Conservation (phyloP, 2,113 vertebrate species). For the Neolamprologus ventralis region DNA sequence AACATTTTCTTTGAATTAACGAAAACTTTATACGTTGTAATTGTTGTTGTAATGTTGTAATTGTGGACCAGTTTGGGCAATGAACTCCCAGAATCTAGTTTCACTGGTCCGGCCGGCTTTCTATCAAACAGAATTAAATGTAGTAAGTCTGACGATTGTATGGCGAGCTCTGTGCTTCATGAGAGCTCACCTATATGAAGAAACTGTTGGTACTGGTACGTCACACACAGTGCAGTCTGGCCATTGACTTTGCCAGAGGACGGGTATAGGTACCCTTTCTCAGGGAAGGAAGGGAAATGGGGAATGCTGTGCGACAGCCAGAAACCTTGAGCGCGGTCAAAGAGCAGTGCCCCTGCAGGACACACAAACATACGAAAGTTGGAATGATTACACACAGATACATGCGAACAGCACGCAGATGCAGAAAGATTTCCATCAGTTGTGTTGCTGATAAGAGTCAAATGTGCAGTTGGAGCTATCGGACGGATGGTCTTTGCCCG, state of each 20-base stretch:
- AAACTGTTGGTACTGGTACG: slow-evolving; percentile 78
- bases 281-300: slow-evolving; percentile 79
- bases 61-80: neutral
- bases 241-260: slow-evolving; percentile 73
- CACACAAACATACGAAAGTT: neutral
- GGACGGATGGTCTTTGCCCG: slow-evolving; percentile 44
- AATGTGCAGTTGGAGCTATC: slow-evolving; percentile 30
- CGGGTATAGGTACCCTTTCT: slow-evolving; percentile 81
- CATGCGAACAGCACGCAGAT: neutral
- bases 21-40: neutral
- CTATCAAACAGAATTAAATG: neutral
- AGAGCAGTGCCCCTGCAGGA: slow-evolving; percentile 77
- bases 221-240: slow-evolving; percentile 81
- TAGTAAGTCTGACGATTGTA: neutral
- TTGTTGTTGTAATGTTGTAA: neutral
- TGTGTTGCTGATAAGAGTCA: slow-evolving; percentile 3
- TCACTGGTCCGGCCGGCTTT: neutral
- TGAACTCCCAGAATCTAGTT: neutral
- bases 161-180: neutral
- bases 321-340: slow-evolving; percentile 83
- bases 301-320: slow-evolving; percentile 89
- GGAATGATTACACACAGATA: neutral
- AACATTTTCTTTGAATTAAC: fast-evolving
- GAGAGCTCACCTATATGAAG: slow-evolving; percentile 72
- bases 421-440: neutral